These are phyloP conservation scores for Deilephila porcellus DNA, from an alignment of 2,888 invertebrate species.

Conservation along the genomic window DNA sequence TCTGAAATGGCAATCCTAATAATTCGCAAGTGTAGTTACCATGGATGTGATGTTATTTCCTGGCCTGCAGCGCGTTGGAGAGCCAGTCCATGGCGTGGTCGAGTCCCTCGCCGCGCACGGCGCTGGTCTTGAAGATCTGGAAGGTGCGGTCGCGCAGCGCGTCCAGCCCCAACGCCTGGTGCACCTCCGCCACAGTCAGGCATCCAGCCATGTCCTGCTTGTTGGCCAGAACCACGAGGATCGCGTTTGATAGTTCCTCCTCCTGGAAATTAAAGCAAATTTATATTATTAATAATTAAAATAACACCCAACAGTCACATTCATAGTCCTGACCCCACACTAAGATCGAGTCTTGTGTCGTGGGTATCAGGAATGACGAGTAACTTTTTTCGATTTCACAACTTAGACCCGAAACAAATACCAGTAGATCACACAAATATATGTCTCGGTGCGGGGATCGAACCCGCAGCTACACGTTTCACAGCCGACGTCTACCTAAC, in stretches of 20 bases:
- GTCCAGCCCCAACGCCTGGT: conserved; percentile 97
- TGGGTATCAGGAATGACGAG: no score
- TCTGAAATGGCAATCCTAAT: neutral
- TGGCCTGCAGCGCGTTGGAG: conserved; percentile 94
- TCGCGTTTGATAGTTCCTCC: conserved; percentile 97
- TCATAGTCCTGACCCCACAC: no score
- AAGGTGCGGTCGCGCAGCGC: conserved; percentile 98
- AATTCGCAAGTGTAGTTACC: conserved; percentile 32
- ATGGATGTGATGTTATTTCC: conserved; percentile 87
- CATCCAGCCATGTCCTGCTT: conserved; percentile 99
- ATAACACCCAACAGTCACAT: no score
- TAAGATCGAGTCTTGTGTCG: no score
- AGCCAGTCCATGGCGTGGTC: conserved; percentile 99
- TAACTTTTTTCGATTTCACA: no score
- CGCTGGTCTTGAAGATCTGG: conserved; percentile 99
- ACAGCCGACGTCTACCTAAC: no score
- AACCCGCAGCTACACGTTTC: no score
- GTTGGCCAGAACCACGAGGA: conserved; percentile 98
- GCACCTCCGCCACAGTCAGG: conserved; percentile 98
- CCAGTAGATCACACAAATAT: no score
- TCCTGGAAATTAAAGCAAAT: conserved; percentile 86
- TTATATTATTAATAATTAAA: neutral
- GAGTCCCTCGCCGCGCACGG: conserved; percentile 98
- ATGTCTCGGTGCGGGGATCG: no score
- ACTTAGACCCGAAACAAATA: no score